Evolutionary conservation across 2,888 invertebrate genomes (phyloP).

Genomic region (Linnaemya tessellans): DNA sequence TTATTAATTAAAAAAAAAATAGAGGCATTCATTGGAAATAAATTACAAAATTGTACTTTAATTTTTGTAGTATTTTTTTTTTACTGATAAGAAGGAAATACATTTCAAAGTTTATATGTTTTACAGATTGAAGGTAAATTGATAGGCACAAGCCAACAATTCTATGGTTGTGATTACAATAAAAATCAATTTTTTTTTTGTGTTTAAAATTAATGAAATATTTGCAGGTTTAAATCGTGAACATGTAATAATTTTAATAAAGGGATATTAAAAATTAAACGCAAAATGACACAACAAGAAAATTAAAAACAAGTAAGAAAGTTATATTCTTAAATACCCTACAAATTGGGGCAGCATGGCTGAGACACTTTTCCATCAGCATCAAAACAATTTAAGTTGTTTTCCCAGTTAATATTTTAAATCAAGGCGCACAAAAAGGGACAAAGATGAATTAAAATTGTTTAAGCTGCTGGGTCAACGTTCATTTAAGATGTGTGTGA

Average conservation of each 20-base stretch:
- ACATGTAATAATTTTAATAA: background rate
- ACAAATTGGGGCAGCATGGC: too few species aligned
- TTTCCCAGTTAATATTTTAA: too few species aligned
- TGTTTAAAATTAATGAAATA: constrained; percentile 3
- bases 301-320: constrained; percentile 21
- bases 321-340: too few species aligned
- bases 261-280: background rate
- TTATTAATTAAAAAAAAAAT: constrained; percentile 25
- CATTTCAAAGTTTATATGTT: background rate
- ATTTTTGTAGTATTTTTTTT: background rate
- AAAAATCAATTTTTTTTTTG: constrained; percentile 3
- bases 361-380: too few species aligned
- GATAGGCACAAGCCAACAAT: constrained; percentile 4
- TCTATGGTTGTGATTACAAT: constrained; percentile 4
- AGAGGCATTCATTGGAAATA: background rate
- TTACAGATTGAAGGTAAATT: constrained; percentile 31
- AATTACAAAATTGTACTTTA: constrained; percentile 36
- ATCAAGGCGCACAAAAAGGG: too few species aligned
- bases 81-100: constrained; percentile 20
- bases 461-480: too few species aligned
- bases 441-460: too few species aligned
- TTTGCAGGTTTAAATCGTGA: background rate
- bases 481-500: too few species aligned
- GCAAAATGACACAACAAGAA: background rate
- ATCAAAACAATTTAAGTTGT: too few species aligned